Base-by-base conservation (phyloP, 2,888 invertebrate species). In the Morinoia aosen region DNA sequence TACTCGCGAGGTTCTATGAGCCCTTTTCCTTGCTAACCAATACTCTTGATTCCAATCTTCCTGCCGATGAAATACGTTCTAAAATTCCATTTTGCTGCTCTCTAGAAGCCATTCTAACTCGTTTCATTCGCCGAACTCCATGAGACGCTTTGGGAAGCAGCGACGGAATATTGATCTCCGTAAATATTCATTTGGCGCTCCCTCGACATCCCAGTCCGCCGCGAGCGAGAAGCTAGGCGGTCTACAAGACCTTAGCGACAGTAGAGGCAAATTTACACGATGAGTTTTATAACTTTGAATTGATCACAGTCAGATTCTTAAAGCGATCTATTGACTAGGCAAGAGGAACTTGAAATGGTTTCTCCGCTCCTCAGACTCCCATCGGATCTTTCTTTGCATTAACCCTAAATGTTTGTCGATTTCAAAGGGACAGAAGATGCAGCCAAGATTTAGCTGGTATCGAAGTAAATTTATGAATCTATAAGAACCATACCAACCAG, bases 151-250 rank as follows among this genome's bases (percentile, higher is more conserved):
- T 33, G 76, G 76, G 76, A 2, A 16, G 48, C 40, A 90, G 90
- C 90, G 48, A 39, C 90, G 19, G 90, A 90, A 90, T 90, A 90
- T 90, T 90, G 90, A 90, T 90, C 90, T 90, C 48, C 90, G 90
- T 90, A 40, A 90, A 90, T 90, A 90, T 90, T 90, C 90, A 90
- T 90, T 90, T 90, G 90, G 90, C 90, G 39, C 40, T 16, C 90
- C 39, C 39, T 25, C 11, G 40, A 16, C 48, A 12, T 14, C 40
- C 12, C 90, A 2, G 3, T 39, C 19, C 14, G 14, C 90, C 10
- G 90, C 48, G n/a, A 76, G 76, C 76, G 14, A 90, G 90, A 14
- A 39, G 90, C 40, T 48, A 48, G 48, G 90, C 16, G 10, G 39
- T 40, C 90, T 48, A 40, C 90, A 90, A 39, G 90, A 90, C 90